Base-by-base conservation (phyloP, 2,113 vertebrate species). In the Kobus ellipsiprymnus region DNA sequence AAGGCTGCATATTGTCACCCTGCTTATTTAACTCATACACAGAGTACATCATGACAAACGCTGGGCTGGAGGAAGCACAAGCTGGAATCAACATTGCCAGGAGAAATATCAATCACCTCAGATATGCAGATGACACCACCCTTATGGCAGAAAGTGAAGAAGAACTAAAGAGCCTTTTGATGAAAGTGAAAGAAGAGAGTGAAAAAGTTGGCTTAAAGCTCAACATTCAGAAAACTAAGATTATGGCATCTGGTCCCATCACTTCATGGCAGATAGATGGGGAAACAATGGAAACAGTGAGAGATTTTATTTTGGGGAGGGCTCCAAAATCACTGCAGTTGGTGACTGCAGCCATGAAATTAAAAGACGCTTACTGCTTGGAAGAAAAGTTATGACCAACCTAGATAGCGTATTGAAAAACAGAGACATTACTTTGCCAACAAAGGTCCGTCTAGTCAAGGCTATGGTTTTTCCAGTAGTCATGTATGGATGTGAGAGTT, bases 281-380 rank as follows among this genome's bases (percentile, higher is more conserved):
- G 4, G 33, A 19, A n/a, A 67, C 62, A 67, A 33, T n/a, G 15
- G 7, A 67, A 67, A n/a, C 16, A n/a, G 33, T 19, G 33, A 2
- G 0, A 9, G 33, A 67, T 7, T 9, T 67, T 67, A 67, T n/a
- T 19, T 67, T 19, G 0, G 0, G 15, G 30, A 3, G 40, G 16
- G 29, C 33, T 67, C 33, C 62, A n/a, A n/a, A n/a, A n/a, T n/a
- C 33, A 67, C 62, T 67, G 62, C 62, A 67, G 62, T 4, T 33
- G 60, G 60, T 64, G 3, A 64, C 6, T 8, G 15, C 30, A 64
- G 30, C 60, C 30, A 64, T n/a, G 30, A 64, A 64, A 64, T 64
- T 64, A 64, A 64, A 64, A 64, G 30, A 64, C 0, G 0, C 1
- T n/a, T 64, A 33, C 14, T 64, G 6, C 60, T 64, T n/a, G 16